phyloP scores from a whole-genome alignment of 2,888 invertebrate genomes.

The Lomographa bimaculata region DNA sequence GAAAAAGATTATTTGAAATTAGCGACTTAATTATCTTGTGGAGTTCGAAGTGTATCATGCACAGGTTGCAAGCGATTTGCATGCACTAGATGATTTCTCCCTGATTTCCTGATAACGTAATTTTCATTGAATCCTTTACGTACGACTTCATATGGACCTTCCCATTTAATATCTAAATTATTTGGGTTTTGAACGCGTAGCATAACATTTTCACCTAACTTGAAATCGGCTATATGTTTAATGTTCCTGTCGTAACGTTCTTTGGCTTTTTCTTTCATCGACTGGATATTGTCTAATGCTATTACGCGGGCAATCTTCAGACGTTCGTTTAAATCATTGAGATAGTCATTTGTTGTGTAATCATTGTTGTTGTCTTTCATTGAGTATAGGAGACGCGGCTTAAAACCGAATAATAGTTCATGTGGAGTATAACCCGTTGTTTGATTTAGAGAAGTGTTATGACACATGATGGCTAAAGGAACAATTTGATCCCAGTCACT shows the following conservation, averaged over 20 bases:
- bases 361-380: slow-evolving; percentile 21
- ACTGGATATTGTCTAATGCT: no score
- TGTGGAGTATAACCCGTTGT: slow-evolving; percentile 39
- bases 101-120: slow-evolving; percentile 25
- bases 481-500: slow-evolving; percentile 42
- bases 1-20: no score
- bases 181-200: no score
- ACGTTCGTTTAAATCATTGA: slow-evolving; percentile 40
- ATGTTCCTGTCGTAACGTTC: slow-evolving; percentile 40
- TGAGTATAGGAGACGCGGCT: slow-evolving; percentile 38
- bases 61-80: slow-evolving; percentile 32
- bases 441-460: slow-evolving; percentile 42
- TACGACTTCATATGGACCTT: slow-evolving; percentile 37
- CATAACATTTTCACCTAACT: slow-evolving; percentile 36
- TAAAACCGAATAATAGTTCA: slow-evolving; percentile 44
- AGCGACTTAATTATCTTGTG: no score
- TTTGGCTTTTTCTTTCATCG: slow-evolving; percentile 45
- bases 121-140: slow-evolving; percentile 39
- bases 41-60: no score
- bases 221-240: slow-evolving; percentile 36
- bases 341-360: slow-evolving; percentile 41
- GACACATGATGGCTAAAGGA: slow-evolving; percentile 46
- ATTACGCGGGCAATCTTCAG: slow-evolving; percentile 36
- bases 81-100: slow-evolving; percentile 31
- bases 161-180: slow-evolving; percentile 43